Evolutionary conservation across 2,113 vertebrate genomes (phyloP), one percentile per base, ranked within the genome.

Genomic region (Nibea coibor): DNA sequence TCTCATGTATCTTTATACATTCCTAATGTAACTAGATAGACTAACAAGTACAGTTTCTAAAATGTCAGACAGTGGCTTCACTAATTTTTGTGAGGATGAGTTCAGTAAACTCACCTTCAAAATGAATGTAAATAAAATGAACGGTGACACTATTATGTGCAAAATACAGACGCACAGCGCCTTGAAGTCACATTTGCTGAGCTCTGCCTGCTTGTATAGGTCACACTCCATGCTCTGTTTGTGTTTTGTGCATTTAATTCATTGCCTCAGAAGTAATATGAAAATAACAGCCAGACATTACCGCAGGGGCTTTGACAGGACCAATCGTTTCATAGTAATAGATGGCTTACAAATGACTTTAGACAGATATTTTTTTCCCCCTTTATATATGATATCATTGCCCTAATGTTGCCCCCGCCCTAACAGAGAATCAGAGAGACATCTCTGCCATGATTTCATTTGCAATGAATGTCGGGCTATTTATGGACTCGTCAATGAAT

Each of bases 231-330:
- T 61, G 74, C 62, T 66, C 42, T 84, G 82, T 90, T 88, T 85
- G 81, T 75, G 78, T 77, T 83, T 76, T 79, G 77, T 80, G 83
- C 73, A 78, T 90, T 84, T 86, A 76, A 84, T 77, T 73, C 72
- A 85, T 66, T 78, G 80, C 82, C 61, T 89, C 77, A 87, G 84
- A 88, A 76, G 65, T 88, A 88, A 91, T 90, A 59, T 84, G 73
- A 88, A 39, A 91, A 92, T 74, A 91, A 80, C 43, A 62, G 84
- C 82, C 88, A 90, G 90, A 89, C 89, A 84, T 83, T 86, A 82
- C 91, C 65, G 19, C 56, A 12, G 87, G 85, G 89, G 58, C 20
- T 81, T 85, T 86, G 72, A 66, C 63, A 62, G 65, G n/a, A 42
- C 59, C 73, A 72, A 73, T 90, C 28, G 15, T 70, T 74, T 75